A percentile compares a stretch with the other conserved stretches of the same genome.
phyloP scores from a whole-genome alignment of 2,113 vertebrate genomes.

The Prietella phreatophila region DNA sequence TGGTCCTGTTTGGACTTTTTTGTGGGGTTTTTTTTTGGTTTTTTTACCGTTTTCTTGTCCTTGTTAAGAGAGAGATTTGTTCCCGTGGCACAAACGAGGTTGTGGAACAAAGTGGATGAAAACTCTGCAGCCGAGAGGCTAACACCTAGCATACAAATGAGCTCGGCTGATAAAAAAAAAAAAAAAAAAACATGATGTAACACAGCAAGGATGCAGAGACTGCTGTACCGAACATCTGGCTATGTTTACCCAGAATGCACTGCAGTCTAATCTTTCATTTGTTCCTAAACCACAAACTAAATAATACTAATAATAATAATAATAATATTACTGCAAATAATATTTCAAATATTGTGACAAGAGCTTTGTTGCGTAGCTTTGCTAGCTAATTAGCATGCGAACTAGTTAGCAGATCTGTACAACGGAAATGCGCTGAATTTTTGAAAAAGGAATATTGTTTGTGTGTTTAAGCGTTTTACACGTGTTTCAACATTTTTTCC shows the following conservation, averaged over 20 bases:
- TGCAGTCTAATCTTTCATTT: background rate
- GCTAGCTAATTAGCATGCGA: background rate
- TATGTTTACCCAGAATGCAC: background rate
- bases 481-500: background rate
- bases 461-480: background rate
- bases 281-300: background rate
- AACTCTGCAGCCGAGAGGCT: background rate
- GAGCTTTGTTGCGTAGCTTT: background rate
- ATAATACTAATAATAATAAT: too few relatives aligned
- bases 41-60: background rate
- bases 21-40: too few relatives aligned
- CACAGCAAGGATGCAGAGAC: background rate
- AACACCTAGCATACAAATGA: conserved; percentile 12
- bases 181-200: background rate
- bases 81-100: background rate
- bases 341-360: background rate
- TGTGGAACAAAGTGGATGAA: background rate
- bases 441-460: background rate
- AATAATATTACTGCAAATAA: background rate
- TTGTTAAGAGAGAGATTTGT: background rate
- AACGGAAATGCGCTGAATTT: background rate
- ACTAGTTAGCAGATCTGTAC: background rate
- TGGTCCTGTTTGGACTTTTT: background rate
- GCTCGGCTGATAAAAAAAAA: background rate
- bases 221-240: background rate